A percentile compares a stretch with the other conserved stretches of the same genome.
Conservation (phyloP, 2,113 vertebrate species). For the Circaetus cinerascens region DNA sequence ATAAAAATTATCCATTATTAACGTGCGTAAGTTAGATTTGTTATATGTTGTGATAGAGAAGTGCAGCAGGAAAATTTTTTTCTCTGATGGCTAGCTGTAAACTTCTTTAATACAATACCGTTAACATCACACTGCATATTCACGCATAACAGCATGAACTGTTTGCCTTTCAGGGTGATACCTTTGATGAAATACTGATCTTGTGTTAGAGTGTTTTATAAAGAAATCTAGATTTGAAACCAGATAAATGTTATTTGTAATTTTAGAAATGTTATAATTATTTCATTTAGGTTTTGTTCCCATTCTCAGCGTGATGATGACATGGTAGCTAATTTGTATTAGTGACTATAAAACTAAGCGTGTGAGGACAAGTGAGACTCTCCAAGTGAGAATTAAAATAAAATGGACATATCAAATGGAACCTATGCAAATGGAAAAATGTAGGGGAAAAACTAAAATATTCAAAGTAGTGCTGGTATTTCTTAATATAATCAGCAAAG, state of each 20-base stretch:
- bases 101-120: background rate
- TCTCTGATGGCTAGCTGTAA: background rate
- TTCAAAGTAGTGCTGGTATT: background rate
- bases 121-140: background rate
- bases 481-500: background rate
- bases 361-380: background rate
- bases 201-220: background rate
- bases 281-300: background rate
- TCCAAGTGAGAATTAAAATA: background rate
- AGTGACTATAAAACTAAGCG: background rate
- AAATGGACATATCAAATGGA: background rate
- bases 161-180: background rate
- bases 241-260: background rate
- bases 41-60: background rate
- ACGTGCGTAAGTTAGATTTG: fast-evolving
- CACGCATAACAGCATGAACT: background rate
- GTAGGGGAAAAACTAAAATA: background rate
- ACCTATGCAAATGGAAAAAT: background rate
- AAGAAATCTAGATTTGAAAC: background rate
- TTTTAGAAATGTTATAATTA: background rate
- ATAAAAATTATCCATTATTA: background rate
- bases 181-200: background rate
- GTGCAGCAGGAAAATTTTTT: background rate
- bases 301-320: background rate
- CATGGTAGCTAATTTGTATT: background rate